phyloP scores from a whole-genome alignment of 2,888 invertebrate species.

The Meteorus colon region DNA sequence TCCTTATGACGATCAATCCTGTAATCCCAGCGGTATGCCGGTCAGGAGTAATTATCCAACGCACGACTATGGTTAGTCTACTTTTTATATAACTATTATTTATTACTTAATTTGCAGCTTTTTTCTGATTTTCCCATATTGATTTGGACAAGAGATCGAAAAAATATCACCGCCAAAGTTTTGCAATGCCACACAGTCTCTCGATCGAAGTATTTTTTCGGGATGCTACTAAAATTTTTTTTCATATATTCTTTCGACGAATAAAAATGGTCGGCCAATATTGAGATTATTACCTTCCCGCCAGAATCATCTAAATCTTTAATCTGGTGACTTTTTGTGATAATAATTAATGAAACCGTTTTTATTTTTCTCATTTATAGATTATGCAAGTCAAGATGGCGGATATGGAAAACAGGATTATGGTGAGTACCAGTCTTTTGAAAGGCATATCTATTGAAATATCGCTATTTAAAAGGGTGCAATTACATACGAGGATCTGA shows the following conservation, averaged over 20 bases:
- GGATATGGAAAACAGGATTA: constrained; percentile 70
- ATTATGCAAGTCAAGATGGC: constrained; percentile 69
- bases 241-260: constrained; percentile 7
- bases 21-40: constrained; percentile 65
- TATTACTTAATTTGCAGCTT: constrained; percentile 35
- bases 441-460: constrained; percentile 53
- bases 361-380: constrained; percentile 52
- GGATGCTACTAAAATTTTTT: background rate
- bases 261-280: background rate
- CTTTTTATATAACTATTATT: constrained; percentile 45
- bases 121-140: constrained; percentile 32
- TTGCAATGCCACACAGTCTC: constrained; percentile 28
- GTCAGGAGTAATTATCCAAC: constrained; percentile 66
- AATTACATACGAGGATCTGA: constrained; percentile 19
- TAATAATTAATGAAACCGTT: background rate
- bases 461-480: constrained; percentile 25
- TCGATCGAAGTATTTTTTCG: constrained; percentile 11
- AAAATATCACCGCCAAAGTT: constrained; percentile 23
- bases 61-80: constrained; percentile 68
- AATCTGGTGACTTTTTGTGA: too few relatives aligned
- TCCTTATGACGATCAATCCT: constrained; percentile 65
- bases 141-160: constrained; percentile 58
- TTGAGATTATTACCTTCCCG: constrained; percentile 52
- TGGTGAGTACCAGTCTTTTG: constrained; percentile 68
- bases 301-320: constrained; percentile 49